Evolutionary conservation across 2,888 invertebrate genomes (phyloP).

Genomic region (Conops quadrifasciatus): DNA sequence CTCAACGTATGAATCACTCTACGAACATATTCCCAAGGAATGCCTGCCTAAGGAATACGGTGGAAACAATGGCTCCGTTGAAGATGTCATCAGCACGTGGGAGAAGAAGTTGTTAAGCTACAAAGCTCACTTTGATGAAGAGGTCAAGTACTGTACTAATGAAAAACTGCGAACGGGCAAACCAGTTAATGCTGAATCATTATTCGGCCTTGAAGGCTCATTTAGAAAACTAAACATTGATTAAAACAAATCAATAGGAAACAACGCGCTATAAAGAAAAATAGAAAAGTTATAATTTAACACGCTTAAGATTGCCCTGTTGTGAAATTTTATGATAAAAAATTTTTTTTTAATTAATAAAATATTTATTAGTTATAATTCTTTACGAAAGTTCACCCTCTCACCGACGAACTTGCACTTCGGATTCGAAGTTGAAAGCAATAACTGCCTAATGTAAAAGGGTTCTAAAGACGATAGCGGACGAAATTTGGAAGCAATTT

Average conservation of each 20-base stretch:
- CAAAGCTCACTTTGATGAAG: conserved; percentile 59
- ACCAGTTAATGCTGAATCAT: conserved; percentile 55
- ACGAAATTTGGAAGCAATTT: no score
- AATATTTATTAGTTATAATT: no score
- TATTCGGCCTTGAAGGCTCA: conserved; percentile 63
- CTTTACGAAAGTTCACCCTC: no score
- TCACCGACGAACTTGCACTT: no score
- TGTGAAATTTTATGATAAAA: not conserved
- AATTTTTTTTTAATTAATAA: not conserved
- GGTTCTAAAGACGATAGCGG: no score
- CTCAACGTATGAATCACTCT: conserved; percentile 71
- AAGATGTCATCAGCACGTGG: conserved; percentile 61
- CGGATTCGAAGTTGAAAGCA: no score
- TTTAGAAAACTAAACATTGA: conserved; percentile 63
- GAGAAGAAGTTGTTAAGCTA: conserved; percentile 58
- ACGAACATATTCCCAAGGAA: conserved; percentile 70
- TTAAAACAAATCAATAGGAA: conserved; percentile 44
- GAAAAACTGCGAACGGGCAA: conserved; percentile 59
- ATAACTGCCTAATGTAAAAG: no score
- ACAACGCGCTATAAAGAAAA: not conserved
- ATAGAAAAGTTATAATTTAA: no score
- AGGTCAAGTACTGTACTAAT: conserved; percentile 58
- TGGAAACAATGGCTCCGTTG: conserved; percentile 69
- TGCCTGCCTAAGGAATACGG: conserved; percentile 75
- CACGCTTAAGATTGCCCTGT: no score